These are phyloP conservation scores for Vireo altiloquus DNA, from an alignment of 2,113 vertebrate genomes.

Conservation along the genomic window DNA sequence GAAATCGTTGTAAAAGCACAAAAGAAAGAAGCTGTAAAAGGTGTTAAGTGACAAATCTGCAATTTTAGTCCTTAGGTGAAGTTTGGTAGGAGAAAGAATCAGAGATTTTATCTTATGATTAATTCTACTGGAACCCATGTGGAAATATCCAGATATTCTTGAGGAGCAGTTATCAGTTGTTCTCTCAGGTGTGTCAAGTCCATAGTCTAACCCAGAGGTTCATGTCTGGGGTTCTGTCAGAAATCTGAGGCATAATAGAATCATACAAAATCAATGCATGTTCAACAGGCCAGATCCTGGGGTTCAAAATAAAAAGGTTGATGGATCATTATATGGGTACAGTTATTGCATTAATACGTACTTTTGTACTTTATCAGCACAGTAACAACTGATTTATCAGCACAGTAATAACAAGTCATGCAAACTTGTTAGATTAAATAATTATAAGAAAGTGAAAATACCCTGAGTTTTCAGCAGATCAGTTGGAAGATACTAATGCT, in stretches of 20 bases:
- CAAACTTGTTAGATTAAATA: background rate
- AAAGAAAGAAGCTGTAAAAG: background rate
- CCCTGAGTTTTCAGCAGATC: background rate
- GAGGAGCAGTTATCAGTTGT: background rate
- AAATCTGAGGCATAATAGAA: background rate
- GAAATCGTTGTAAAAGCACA: background rate
- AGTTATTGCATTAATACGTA: background rate
- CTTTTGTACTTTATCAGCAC: background rate
- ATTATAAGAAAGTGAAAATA: background rate
- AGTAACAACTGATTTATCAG: background rate
- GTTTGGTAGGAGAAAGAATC: slow-evolving; percentile 32
- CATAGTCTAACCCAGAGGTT: slow-evolving; percentile 5
- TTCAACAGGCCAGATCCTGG: background rate
- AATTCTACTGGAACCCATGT: slow-evolving; percentile 45
- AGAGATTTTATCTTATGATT: slow-evolving; percentile 34
- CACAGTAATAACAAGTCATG: background rate
- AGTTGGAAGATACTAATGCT: background rate
- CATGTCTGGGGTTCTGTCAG: background rate
- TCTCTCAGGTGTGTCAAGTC: slow-evolving; percentile 23
- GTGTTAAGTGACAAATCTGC: background rate
- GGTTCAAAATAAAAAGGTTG: background rate
- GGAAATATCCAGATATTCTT: slow-evolving; percentile 45
- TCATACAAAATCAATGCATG: background rate
- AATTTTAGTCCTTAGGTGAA: background rate
- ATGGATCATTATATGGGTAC: background rate